These are phyloP conservation scores for Dryobates pubescens DNA, from an alignment of 2,797 vertebrate genomes.

Conservation along the genomic window DNA sequence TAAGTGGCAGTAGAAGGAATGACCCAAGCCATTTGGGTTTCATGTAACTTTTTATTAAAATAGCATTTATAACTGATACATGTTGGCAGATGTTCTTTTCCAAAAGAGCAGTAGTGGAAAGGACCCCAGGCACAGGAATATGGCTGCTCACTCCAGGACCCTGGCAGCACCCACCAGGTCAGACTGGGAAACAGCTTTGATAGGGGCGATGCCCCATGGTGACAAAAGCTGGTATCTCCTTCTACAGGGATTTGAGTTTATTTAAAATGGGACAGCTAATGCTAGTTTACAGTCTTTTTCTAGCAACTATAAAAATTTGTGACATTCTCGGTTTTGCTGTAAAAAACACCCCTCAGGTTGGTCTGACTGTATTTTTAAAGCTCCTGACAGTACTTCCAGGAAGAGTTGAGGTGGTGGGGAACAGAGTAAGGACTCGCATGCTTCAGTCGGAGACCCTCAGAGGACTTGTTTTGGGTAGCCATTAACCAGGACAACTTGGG, in stretches of 20 bases:
- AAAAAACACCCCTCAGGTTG: neutral
- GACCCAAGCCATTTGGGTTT: neutral
- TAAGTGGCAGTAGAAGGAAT: neutral
- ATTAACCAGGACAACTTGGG: neutral
- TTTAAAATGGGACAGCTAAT: neutral
- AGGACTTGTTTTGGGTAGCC: neutral
- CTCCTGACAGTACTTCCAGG: neutral
- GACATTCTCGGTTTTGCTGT: neutral
- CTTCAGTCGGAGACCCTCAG: neutral
- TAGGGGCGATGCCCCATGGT: neutral
- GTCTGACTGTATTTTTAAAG: neutral
- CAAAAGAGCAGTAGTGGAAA: neutral
- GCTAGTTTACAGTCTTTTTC: neutral
- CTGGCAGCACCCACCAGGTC: neutral
- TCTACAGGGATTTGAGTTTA: neutral
- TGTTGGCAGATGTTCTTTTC: conserved; percentile 50
- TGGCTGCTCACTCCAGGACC: neutral
- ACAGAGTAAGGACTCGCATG: neutral
- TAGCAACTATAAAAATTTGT: neutral
- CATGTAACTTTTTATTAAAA: conserved; percentile 78
- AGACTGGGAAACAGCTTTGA: neutral
- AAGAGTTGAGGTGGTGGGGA: neutral
- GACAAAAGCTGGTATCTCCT: neutral
- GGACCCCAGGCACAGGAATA: conserved; percentile 29
- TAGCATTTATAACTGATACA: conserved; percentile 71